A percentile compares a stretch with the other conserved stretches of the same genome.
Conservation (phyloP, 2,888 invertebrate species). For the Mycalesis mineus region DNA sequence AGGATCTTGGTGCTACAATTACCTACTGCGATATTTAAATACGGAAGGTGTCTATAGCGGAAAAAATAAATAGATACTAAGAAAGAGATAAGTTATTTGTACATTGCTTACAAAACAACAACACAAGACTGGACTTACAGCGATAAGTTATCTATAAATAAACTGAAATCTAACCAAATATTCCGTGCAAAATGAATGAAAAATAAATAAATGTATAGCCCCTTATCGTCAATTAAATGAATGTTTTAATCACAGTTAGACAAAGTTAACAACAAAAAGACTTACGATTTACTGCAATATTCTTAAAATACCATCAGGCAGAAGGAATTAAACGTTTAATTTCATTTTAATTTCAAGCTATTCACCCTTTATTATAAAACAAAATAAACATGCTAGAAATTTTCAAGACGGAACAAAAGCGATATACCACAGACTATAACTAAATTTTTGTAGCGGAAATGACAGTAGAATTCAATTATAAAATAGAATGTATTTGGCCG, state of each 20-base stretch:
- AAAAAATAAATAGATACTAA: too few relatives aligned
- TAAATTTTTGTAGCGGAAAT: not conserved
- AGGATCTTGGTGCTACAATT: too few relatives aligned
- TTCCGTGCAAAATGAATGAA: not conserved
- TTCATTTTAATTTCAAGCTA: slow-evolving; percentile 26
- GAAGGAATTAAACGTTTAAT: slow-evolving; percentile 26
- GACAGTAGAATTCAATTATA: not conserved
- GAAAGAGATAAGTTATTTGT: too few relatives aligned
- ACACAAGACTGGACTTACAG: not conserved
- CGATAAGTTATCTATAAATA: slow-evolving; percentile 22
- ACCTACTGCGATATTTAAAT: too few relatives aligned
- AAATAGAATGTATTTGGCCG: too few relatives aligned
- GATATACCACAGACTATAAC: slow-evolving; percentile 19
- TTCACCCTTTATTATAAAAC: slow-evolving; percentile 22
- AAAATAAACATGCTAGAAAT: slow-evolving; percentile 29
- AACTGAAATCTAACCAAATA: slow-evolving; percentile 13
- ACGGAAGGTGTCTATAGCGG: too few relatives aligned
- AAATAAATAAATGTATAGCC: slow-evolving; percentile 8
- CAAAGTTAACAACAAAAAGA: slow-evolving; percentile 17
- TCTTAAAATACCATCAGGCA: slow-evolving; percentile 20
- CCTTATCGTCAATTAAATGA: slow-evolving; percentile 4
- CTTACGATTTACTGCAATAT: slow-evolving; percentile 34
- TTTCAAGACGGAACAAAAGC: slow-evolving; percentile 23
- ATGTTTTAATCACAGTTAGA: not conserved
- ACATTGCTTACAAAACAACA: not conserved